phyloP scores from a whole-genome alignment of 2,888 invertebrate species.

The Sisyra nigra region DNA sequence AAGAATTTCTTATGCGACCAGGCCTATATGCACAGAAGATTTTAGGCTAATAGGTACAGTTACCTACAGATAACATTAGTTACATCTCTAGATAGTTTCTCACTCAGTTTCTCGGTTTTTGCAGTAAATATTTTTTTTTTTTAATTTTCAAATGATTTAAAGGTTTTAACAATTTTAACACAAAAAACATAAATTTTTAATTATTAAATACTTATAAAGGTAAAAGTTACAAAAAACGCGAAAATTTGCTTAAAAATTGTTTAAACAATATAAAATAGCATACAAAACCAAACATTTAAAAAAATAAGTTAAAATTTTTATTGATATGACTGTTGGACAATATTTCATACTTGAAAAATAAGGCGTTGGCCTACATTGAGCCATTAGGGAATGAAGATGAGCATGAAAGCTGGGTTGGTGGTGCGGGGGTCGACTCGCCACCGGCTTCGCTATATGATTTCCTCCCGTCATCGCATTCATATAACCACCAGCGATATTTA shows the following conservation, averaged over 20 bases:
- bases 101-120: too few species aligned
- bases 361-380: conserved; percentile 66
- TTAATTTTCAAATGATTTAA: too few species aligned
- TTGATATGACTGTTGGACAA: conserved; percentile 14
- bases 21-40: too few species aligned
- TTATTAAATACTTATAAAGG: too few species aligned
- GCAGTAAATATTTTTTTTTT: too few species aligned
- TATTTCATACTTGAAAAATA: conserved; percentile 48
- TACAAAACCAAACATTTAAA: too few species aligned
- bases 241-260: conserved; percentile 5
- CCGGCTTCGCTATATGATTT: conserved; percentile 59
- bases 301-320: conserved; percentile 15
- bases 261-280: not conserved
- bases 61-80: too few species aligned
- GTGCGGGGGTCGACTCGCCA: conserved; percentile 55
- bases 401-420: conserved; percentile 51
- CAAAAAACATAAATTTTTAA: too few species aligned
- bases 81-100: too few species aligned
- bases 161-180: too few species aligned
- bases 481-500: conserved; percentile 20
- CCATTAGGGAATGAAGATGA: conserved; percentile 65
- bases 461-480: conserved; percentile 36
- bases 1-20: too few species aligned
- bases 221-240: conserved; percentile 19
- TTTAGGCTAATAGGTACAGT: too few species aligned